Base-by-base conservation (phyloP, 2,797 vertebrate species). In the Lindbergichthys nudifrons region DNA sequence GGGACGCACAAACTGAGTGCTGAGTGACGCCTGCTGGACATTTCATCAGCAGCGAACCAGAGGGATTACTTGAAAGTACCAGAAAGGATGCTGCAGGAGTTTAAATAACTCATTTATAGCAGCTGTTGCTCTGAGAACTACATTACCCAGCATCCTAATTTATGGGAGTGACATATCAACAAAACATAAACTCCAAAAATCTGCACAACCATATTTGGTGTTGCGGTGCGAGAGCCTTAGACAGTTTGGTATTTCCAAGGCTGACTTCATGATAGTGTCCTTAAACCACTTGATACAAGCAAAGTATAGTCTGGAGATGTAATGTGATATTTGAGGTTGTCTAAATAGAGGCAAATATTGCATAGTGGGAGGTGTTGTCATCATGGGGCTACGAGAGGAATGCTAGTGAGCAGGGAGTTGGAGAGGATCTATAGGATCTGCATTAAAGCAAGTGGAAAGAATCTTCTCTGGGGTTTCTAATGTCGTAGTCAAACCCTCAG, bases 181-280 rank as follows among this genome's bases (percentile, higher is more conserved):
- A 61, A 42, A 66, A 74, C 39, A 64, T 77, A 66, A 85, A 75
- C 58, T 70, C 15, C 63, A 65, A 26, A 53, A 32, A 60, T 71
- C 53, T 66, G 57, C 69, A 77, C 48, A 50, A 61, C 88, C 86
- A 78, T 89, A 87, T 89, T 87, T 88, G 79, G 88, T 46, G 5
- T 52, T 67, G 53, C 41, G 26, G 62, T 2, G n/a, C 47, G n/a
- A 1, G 14, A 75, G 57, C 57, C 54, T 68, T 14, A 48, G 54
- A 63, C 56, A 41, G 42, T 4, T 32, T 53, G 50, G 65, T 76
- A 80, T 75, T 75, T 75, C 32, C 11, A 83, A 51, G 18, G 54
- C 43, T 42, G 15, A 70, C 63, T 48, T 84, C 75, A 90, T 83
- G 60, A 81, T 67, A 75, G 69, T 4, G 9, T 70, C 36, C 43